A percentile compares a stretch with the other conserved stretches of the same genome.
phyloP scores from a whole-genome alignment of 2,113 vertebrate genomes.

The Sebastes fasciatus region DNA sequence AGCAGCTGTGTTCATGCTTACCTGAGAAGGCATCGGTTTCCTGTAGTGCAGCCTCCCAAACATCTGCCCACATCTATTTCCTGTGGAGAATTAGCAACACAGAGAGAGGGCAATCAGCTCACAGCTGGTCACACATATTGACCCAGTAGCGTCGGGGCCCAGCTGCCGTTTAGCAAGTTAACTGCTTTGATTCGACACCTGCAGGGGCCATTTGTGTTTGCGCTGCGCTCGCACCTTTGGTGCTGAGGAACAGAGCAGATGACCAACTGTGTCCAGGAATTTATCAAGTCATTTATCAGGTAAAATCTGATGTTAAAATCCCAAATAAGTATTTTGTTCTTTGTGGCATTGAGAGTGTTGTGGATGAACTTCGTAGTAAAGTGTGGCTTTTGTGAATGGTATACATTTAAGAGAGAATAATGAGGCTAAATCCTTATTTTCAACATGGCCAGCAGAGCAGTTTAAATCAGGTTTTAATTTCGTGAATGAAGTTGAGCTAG shows the following conservation, averaged over 20 bases:
- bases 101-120: slow-evolving; percentile 82
- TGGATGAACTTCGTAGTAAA: background rate
- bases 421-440: background rate
- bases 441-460: background rate
- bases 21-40: slow-evolving; percentile 87
- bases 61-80: slow-evolving; percentile 92
- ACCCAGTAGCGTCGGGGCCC: slow-evolving; percentile 50
- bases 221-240: slow-evolving; percentile 57
- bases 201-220: slow-evolving; percentile 79
- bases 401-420: background rate
- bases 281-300: background rate
- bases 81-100: slow-evolving; percentile 90
- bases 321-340: background rate
- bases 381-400: background rate
- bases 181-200: slow-evolving; percentile 81
- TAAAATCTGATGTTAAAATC: background rate
- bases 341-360: background rate
- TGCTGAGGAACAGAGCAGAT: slow-evolving; percentile 40
- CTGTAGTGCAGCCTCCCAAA: slow-evolving; percentile 86
- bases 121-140: slow-evolving; percentile 80
- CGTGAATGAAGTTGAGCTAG: background rate
- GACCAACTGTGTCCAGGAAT: background rate
- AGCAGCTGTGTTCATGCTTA: slow-evolving; percentile 84
- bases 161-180: slow-evolving; percentile 68
- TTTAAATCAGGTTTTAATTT: background rate